Conservation (phyloP, 2,888 invertebrate genomes). For the Vannuccia rotundouncinata region DNA sequence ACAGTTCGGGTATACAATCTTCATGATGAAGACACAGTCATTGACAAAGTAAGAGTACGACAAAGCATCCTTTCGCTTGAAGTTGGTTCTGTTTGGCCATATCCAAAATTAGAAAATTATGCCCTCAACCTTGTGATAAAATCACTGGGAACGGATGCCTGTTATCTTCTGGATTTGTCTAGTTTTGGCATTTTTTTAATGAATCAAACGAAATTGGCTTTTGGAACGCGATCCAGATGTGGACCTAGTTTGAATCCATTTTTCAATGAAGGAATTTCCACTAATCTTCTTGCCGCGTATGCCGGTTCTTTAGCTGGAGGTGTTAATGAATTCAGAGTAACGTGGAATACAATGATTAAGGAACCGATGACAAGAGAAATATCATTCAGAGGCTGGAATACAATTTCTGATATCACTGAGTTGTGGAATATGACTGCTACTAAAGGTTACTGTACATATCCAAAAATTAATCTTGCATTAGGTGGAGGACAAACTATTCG, state of each 20-base stretch:
- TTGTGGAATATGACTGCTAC: neutral
- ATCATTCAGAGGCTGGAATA: neutral
- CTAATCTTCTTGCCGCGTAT: neutral
- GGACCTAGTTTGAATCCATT: neutral
- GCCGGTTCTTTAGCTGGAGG: neutral
- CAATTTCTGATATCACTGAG: neutral
- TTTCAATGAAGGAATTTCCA: neutral
- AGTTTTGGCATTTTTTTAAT: neutral
- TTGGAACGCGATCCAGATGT: neutral
- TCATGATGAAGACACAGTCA: neutral
- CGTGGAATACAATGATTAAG: neutral
- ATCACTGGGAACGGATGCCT: neutral
- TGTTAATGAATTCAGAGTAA: neutral
- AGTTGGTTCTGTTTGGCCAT: neutral
- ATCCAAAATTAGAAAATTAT: neutral
- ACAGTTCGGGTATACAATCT: neutral
- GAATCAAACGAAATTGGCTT: neutral
- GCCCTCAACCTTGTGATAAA: neutral
- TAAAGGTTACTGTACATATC: neutral
- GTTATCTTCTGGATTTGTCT: neutral
- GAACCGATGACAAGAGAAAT: neutral
- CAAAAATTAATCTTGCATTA: neutral
- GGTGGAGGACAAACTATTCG: neutral
- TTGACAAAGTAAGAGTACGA: neutral
- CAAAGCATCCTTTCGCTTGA: neutral